Conservation (phyloP, 2,888 invertebrate genomes). For the Hetaerina titia region DNA sequence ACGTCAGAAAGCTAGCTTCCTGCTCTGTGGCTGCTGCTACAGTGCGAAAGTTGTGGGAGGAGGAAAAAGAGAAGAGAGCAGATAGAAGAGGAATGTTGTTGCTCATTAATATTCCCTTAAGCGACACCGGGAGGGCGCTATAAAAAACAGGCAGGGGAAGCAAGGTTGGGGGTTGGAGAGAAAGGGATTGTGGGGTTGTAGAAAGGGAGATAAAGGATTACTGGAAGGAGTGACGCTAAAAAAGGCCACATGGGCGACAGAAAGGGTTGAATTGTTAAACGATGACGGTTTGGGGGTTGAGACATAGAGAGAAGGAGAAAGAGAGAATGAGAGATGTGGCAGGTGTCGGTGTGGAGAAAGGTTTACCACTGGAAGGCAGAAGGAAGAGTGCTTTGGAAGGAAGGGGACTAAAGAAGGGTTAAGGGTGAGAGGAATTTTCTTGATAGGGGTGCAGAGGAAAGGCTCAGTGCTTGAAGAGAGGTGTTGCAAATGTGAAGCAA, state of each 20-base stretch:
- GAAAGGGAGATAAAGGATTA: not conserved
- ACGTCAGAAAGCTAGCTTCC: not conserved
- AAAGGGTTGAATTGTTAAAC: not conserved
- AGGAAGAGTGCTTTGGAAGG: not conserved
- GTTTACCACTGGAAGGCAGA: not conserved
- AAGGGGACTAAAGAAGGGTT: not conserved
- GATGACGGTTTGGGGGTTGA: not conserved
- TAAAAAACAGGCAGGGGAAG: not conserved
- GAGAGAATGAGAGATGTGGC: not conserved
- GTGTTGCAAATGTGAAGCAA: not conserved
- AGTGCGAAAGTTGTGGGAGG: not conserved
- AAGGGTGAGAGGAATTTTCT: not conserved
- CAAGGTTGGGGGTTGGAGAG: not conserved
- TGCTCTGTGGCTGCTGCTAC: not conserved
- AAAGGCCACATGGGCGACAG: not conserved
- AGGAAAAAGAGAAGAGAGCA: not conserved
- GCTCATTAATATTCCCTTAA: constrained; percentile 32
- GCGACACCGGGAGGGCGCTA: not conserved
- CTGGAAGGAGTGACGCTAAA: not conserved
- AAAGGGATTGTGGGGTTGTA: not conserved
- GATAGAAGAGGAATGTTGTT: not conserved
- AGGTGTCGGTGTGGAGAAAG: not conserved
- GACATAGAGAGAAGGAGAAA: not conserved
- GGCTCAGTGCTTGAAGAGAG: not conserved
- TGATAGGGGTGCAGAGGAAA: no score